A percentile compares a stretch with the other conserved stretches of the same genome.
Conservation (phyloP, 2,113 vertebrate species). For the Myiagra hebetior region DNA sequence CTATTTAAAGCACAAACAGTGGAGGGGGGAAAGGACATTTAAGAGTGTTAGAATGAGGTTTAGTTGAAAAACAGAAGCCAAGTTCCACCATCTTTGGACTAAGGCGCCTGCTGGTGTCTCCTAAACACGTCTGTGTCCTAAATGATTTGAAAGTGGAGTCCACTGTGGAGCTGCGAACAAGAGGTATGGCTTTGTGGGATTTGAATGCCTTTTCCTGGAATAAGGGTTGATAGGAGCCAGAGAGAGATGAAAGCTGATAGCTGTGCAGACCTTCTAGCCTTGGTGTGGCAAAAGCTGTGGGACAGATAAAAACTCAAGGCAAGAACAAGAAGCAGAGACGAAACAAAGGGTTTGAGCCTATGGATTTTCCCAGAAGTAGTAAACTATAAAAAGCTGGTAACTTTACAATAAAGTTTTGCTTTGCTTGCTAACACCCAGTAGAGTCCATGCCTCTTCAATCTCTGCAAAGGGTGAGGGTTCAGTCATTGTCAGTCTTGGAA, state of each 20-base stretch:
- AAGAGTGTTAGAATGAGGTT: background rate
- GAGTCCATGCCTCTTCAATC: too few species aligned
- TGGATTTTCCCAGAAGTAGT: too few species aligned
- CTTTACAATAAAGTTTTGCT: too few species aligned
- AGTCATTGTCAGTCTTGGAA: background rate
- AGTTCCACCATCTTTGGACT: background rate
- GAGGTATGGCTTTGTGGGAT: background rate
- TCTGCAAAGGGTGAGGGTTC: background rate
- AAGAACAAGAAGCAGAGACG: too few species aligned
- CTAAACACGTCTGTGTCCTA: background rate
- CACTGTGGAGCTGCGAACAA: background rate
- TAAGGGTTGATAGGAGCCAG: background rate
- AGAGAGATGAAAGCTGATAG: too few species aligned
- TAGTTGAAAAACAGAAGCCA: background rate
- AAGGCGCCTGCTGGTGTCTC: background rate
- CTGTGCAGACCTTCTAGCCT: too few species aligned
- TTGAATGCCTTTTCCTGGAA: background rate
- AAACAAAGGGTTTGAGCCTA: too few species aligned
- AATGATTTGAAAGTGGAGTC: background rate
- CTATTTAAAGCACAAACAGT: background rate
- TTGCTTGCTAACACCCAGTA: too few species aligned
- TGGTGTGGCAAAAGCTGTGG: too few species aligned
- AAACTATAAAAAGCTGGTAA: too few species aligned
- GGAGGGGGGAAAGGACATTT: accelerated
- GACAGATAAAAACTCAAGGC: too few species aligned